Evolutionary conservation across 2,888 invertebrate genomes (phyloP).

Genomic region (Drosophila austrosaltans): DNA sequence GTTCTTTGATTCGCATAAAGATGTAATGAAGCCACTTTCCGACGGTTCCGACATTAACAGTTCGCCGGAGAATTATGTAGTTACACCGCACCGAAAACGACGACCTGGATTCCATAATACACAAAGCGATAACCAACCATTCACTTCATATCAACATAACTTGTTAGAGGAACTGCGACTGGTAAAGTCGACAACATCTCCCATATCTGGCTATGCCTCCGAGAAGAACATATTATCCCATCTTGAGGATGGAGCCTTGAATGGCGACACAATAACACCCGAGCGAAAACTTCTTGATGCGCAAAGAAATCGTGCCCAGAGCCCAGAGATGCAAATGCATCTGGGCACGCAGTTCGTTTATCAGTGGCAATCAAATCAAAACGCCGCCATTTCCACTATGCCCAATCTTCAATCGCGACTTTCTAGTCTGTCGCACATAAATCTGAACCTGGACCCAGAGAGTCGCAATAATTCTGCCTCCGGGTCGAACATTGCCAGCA

Average conservation of each 20-base stretch:
- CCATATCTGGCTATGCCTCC: slow-evolving; percentile 86
- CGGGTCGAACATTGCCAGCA: slow-evolving; percentile 56
- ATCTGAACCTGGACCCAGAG: slow-evolving; percentile 67
- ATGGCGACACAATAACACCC: slow-evolving; percentile 78
- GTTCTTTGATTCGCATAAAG: slow-evolving; percentile 85
- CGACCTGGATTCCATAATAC: slow-evolving; percentile 94
- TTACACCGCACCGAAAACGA: slow-evolving; percentile 93
- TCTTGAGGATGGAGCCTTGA: slow-evolving; percentile 74
- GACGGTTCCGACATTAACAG: slow-evolving; percentile 89
- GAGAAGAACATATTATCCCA: slow-evolving; percentile 80
- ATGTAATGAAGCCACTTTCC: slow-evolving; percentile 85
- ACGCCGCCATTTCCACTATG: slow-evolving; percentile 78
- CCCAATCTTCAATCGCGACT: slow-evolving; percentile 79
- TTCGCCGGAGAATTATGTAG: slow-evolving; percentile 92
- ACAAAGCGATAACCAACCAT: slow-evolving; percentile 93
- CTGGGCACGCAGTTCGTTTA: slow-evolving; percentile 84
- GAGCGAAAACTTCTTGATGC: slow-evolving; percentile 78
- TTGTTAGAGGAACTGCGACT: slow-evolving; percentile 90
- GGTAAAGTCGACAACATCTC: slow-evolving; percentile 88
- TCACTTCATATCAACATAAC: slow-evolving; percentile 91
- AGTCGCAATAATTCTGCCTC: slow-evolving; percentile 61
- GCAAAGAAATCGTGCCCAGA: slow-evolving; percentile 86
- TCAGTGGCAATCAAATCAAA: slow-evolving; percentile 82
- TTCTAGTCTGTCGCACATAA: slow-evolving; percentile 77
- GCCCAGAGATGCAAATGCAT: slow-evolving; percentile 86